Evolutionary conservation across 2,113 vertebrate species (phyloP), one percentile per base, ranked within the genome.

Genomic region (Caranx melampygus): DNA sequence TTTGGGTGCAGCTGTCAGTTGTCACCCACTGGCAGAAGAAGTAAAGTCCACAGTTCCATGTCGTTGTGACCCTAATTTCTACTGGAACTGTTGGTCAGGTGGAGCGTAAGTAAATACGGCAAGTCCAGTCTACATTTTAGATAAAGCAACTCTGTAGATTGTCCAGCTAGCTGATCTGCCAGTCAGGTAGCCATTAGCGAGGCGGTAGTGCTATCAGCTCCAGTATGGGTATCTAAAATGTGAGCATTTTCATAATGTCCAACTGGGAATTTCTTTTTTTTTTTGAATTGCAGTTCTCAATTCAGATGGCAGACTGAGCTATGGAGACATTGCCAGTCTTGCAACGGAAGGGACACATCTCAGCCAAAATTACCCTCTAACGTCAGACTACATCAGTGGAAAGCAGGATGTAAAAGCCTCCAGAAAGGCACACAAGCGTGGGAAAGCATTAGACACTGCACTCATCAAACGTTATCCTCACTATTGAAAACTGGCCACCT

Each of bases 131-230:
- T 34, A 75, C 81, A 76, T 81, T 59, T 85, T 72, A 81, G 37
- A 61, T 70, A 57, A 18, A 35, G 68, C 74, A 72, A 59, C 26
- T 74, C 31, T 77, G 47, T 87, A 73, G 69, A 72, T 73, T 82
- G 72, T 79, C 80, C 55, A 57, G 75, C 72, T 75, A 45, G 75
- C 64, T 60, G 45, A 45, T 74, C 64, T 65, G 75, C 78, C 65
- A 40, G 59, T 84, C 61, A 55, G 60, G 57, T 81, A 83, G 51
- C 60, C 59, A 60, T 86, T 66, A 73, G 51, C 81, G 78, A 90
- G 61, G 26, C 58, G 3, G 72, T 71, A 55, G 63, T 65, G 26
- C 54, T 44, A 78, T 70, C 59, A 52, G 58, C 64, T 35, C 35
- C 73, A 61, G 60, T 63, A 11, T 37, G 21, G 61, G 52, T 45